Base-by-base conservation (phyloP, 2,113 vertebrate genomes). In the Alaudala cheleensis region DNA sequence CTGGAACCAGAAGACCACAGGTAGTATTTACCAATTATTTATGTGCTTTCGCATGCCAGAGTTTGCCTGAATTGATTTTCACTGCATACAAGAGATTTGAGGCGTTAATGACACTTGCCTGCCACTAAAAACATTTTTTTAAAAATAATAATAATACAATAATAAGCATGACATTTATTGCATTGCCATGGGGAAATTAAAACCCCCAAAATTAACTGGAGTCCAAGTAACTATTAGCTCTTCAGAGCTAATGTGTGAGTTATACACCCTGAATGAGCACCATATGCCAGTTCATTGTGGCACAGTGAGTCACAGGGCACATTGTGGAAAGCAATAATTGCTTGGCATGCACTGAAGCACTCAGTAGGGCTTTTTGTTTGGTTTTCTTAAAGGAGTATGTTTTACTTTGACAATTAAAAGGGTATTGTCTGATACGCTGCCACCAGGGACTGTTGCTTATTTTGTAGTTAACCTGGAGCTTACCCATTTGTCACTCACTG, bases 11-110 rank as follows among this genome's bases (percentile, higher is more conserved):
- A 96, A 93, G 94, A 96, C 92, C 61, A 60, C 95, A 96, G 94
- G 93, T 96, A 97, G 90, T 94, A 76, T 94, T 94, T 94, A 74
- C 90, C 90, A 79, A 65, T 93, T 97, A 95, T 89, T 95, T 92
- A 67, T 88, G 72, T 90, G 67, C 80, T 94, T 88, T 93, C 1
- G 88, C 95, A 88, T 96, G 92, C 92, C 82, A 94, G 82, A 71
- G 60, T 42, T 60, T 93, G 94, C 94, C 85, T 94, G 92, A 95
- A 81, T 88, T 73, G 79, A 74, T 96, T 94, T 88, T 69, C 45
- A 15, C 60, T 81, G 76, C 65, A 37, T 74, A 40, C 1, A 18
- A 86, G 62, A 83, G 47, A 44, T 73, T 88, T 86, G 66, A 66
- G 91, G 81, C 1, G 0, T 86, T 86, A 83, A 86, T 81, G 62